These are phyloP conservation scores for Hydrochoerus hydrochaeris DNA, from an alignment of 2,113 vertebrate species.

Conservation along the genomic window DNA sequence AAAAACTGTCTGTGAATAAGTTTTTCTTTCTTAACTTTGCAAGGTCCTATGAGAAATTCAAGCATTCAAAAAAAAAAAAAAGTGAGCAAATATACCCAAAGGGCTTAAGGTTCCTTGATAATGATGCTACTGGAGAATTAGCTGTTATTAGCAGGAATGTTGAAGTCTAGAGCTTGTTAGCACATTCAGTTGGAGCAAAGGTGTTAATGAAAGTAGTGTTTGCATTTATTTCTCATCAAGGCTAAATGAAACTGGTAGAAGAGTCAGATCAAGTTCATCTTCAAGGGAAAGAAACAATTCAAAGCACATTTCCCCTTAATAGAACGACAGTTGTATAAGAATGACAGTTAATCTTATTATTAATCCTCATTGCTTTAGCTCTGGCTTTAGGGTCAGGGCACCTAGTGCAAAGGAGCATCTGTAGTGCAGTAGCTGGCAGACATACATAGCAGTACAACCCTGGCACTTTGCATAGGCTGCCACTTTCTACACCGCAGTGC, in stretches of 20 bases:
- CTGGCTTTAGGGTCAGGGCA: slow-evolving; percentile 14
- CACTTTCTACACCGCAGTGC: background rate
- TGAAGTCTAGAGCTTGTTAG: slow-evolving; percentile 57
- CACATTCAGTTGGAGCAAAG: slow-evolving; percentile 58
- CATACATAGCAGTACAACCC: rapidly evolving
- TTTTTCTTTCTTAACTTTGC: slow-evolving; percentile 39
- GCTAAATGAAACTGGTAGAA: slow-evolving; percentile 55
- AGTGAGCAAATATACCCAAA: slow-evolving; percentile 11
- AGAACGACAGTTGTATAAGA: background rate
- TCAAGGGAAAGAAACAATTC: background rate
- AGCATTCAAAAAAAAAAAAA: slow-evolving; percentile 62
- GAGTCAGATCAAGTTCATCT: slow-evolving; percentile 54
- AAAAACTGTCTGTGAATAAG: background rate
- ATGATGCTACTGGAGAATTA: slow-evolving; percentile 34
- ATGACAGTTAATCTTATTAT: background rate
- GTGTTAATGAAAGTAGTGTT: slow-evolving; percentile 63
- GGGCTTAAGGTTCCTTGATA: background rate
- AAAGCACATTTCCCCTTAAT: background rate
- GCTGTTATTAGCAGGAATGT: slow-evolving; percentile 35
- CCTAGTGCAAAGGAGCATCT: background rate
- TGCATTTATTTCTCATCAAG: slow-evolving; percentile 72
- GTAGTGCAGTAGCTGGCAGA: background rate
- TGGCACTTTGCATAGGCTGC: background rate
- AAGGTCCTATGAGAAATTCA: slow-evolving; percentile 40
- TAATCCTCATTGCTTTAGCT: background rate